Evolutionary conservation across 1,140 invertebrate species (phyloP).

Genomic region (Listronotus oregonensis): DNA sequence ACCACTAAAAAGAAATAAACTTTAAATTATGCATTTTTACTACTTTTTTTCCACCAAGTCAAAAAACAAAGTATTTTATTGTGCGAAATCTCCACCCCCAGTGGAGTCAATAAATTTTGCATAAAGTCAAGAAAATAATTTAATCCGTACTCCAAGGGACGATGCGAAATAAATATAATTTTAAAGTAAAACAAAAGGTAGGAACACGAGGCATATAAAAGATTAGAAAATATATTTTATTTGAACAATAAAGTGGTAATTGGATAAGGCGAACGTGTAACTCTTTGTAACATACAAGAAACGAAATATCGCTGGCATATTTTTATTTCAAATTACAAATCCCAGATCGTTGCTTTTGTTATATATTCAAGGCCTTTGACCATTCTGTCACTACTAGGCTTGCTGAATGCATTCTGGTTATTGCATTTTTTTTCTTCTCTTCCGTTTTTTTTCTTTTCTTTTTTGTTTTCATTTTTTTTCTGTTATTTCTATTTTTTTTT

Average conservation of each 20-base stretch:
- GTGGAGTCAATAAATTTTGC: constrained; percentile 1
- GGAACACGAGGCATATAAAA: constrained; percentile 24
- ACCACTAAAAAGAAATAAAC: no score
- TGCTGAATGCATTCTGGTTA: no score
- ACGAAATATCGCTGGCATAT: constrained; percentile 22
- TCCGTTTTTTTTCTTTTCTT: no score
- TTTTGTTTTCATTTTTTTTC: no score
- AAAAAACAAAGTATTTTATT: no score
- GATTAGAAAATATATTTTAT: constrained; percentile 36
- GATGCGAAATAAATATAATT: constrained; percentile 29
- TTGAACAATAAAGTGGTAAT: constrained; percentile 34
- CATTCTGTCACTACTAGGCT: no score
- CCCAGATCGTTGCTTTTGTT: no score
- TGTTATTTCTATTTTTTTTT: no score
- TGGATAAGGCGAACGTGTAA: constrained; percentile 31
- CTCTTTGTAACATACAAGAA: constrained; percentile 23
- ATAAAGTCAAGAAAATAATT: constrained; percentile 18
- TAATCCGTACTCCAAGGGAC: constrained; percentile 8
- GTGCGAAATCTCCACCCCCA: neutral
- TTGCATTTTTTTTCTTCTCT: no score
- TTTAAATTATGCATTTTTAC: no score
- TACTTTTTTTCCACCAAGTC: no score
- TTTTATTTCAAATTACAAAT: neutral
- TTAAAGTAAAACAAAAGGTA: constrained; percentile 26
- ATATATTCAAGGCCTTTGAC: no score